These are phyloP conservation scores for Argyresthia albistria DNA, from an alignment of 2,888 invertebrate genomes.

Conservation along the genomic window DNA sequence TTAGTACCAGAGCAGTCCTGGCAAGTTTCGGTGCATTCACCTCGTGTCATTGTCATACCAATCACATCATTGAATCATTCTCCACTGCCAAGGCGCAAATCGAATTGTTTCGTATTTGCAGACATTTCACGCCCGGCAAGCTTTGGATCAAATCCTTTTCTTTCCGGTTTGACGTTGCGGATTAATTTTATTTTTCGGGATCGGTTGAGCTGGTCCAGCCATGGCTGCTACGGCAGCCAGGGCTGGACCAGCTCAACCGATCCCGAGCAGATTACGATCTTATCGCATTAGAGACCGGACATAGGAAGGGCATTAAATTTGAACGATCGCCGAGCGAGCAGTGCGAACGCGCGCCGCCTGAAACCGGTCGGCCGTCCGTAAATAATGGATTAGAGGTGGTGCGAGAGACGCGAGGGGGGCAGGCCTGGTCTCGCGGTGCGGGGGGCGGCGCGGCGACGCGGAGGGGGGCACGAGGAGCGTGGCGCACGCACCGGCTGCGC, in stretches of 20 bases:
- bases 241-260: not conserved
- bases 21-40: slow-evolving; percentile 36
- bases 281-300: slow-evolving; percentile 67
- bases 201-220: too few relatives aligned
- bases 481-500: slow-evolving; percentile 48
- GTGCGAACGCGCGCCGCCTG: slow-evolving; percentile 54
- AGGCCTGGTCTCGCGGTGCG: slow-evolving; percentile 43
- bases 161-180: too few relatives aligned
- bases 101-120: too few relatives aligned
- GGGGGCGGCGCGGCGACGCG: slow-evolving; percentile 34
- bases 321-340: slow-evolving; percentile 60
- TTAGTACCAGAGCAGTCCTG: slow-evolving; percentile 41
- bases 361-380: slow-evolving; percentile 69
- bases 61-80: slow-evolving; percentile 22
- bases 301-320: slow-evolving; percentile 71
- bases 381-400: slow-evolving; percentile 69
- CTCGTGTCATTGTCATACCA: slow-evolving; percentile 29
- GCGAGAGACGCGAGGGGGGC: slow-evolving; percentile 44
- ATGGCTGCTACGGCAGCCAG: too few relatives aligned
- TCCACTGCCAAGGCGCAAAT: too few relatives aligned
- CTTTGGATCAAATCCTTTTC: too few relatives aligned
- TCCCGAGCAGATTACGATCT: slow-evolving; percentile 32
- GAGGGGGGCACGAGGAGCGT: slow-evolving; percentile 38
- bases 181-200: too few relatives aligned
- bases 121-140: too few relatives aligned